Evolutionary conservation across 2,797 vertebrate species (phyloP).

Genomic region (Urophycis tenuis): DNA sequence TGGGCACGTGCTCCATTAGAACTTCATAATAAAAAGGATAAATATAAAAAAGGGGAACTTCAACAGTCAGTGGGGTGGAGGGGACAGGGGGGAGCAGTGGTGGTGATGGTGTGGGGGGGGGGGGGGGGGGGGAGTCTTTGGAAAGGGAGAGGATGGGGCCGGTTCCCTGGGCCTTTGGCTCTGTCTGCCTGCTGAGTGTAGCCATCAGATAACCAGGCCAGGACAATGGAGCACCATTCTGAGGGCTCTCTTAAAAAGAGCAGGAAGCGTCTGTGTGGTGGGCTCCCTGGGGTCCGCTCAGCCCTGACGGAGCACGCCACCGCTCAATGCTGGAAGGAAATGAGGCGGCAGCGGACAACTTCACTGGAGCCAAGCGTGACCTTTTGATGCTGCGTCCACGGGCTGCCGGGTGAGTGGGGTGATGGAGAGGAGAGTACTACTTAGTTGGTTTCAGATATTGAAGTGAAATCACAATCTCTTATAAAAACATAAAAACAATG

Average conservation of each 20-base stretch:
- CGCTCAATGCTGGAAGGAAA: constrained; percentile 71
- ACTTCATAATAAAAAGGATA: no score
- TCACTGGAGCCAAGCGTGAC: constrained; percentile 66
- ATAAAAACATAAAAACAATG: no score
- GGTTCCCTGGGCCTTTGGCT: constrained; percentile 61
- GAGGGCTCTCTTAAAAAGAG: constrained; percentile 73
- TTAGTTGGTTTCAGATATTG: no score
- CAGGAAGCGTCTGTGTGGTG: constrained; percentile 73
- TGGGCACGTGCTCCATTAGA: no score
- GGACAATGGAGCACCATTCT: constrained; percentile 78
- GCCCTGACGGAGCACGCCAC: constrained; percentile 67
- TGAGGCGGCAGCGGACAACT: constrained; percentile 70
- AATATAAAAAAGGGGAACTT: no score
- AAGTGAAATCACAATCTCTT: no score
- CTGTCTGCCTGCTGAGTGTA: constrained; percentile 70
- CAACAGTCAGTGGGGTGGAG: neutral
- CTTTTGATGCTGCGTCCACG: constrained; percentile 65
- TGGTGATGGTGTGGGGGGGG: constrained; percentile 29
- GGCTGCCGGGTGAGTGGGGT: constrained; percentile 23
- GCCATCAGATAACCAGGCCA: constrained; percentile 76
- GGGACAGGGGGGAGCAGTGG: neutral
- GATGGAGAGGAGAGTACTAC: constrained; percentile 33
- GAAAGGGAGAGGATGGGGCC: constrained; percentile 19
- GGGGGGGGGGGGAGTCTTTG: constrained; percentile 12
- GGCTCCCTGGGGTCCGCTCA: constrained; percentile 73